These are phyloP conservation scores for Formicarius rufipectus DNA, from an alignment of 2,113 vertebrate genomes.

Conservation along the genomic window DNA sequence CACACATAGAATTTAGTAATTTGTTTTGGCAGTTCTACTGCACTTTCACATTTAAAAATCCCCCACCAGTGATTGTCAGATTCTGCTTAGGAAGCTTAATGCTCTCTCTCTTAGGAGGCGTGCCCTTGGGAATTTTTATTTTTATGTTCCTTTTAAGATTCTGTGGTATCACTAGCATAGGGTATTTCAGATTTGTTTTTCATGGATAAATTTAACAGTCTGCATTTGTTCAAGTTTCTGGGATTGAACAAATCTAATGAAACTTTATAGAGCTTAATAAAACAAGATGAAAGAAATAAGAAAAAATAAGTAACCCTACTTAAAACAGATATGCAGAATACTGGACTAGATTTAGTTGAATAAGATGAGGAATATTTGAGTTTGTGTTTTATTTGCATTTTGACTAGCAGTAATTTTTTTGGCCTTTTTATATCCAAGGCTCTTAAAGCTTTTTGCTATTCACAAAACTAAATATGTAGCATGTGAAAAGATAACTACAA, in stretches of 20 bases:
- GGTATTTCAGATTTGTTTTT: background rate
- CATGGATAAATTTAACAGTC: background rate
- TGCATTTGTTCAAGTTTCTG: background rate
- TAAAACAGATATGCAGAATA: background rate
- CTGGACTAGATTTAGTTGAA: background rate
- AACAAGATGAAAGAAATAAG: background rate
- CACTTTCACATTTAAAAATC: background rate
- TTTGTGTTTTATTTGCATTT: background rate
- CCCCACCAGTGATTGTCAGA: accelerated
- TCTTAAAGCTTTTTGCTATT: background rate
- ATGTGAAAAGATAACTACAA: background rate
- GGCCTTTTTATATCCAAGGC: background rate
- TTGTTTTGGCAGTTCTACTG: background rate
- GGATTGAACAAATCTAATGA: background rate
- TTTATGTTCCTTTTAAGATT: background rate
- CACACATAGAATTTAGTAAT: background rate
- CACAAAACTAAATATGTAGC: background rate
- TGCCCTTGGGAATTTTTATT: background rate
- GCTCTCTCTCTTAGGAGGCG: background rate
- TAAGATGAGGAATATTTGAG: background rate
- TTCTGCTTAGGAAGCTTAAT: background rate
- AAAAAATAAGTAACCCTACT: background rate
- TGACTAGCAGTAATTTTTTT: background rate
- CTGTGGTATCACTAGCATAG: background rate
- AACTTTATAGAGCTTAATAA: background rate